A percentile compares a stretch with the other conserved stretches of the same genome.
phyloP scores from a whole-genome alignment of 2,888 invertebrate species.

The Agonopterix arenella region DNA sequence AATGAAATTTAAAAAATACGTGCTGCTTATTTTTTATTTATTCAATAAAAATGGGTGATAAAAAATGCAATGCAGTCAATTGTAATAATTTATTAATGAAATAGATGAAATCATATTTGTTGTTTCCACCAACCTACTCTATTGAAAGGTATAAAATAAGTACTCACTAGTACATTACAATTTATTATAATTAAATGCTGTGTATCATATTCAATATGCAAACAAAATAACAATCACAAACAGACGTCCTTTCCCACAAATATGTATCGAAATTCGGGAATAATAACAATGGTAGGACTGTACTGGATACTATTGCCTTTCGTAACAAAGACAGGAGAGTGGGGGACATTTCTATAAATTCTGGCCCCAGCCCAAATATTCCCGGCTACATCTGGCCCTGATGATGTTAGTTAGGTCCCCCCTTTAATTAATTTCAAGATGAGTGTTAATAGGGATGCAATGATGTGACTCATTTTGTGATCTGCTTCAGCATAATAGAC shows the following conservation, averaged over 20 bases:
- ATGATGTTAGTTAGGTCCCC: conserved; percentile 6
- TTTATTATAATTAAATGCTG: too few species aligned
- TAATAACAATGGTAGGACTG: background rate
- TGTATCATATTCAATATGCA: background rate
- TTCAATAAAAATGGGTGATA: too few species aligned
- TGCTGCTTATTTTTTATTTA: too few species aligned
- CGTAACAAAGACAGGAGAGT: background rate
- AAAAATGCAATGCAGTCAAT: too few species aligned
- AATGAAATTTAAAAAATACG: too few species aligned
- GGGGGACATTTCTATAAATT: background rate
- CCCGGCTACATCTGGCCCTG: background rate
- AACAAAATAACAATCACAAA: background rate
- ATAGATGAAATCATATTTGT: too few species aligned
- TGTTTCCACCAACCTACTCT: too few species aligned
- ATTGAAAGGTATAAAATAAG: too few species aligned
- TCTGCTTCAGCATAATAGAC: too few species aligned
- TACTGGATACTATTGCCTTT: background rate
- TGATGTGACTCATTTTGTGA: too few species aligned
- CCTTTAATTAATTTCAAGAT: conserved; percentile 8
- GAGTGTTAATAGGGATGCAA: background rate
- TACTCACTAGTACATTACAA: too few species aligned
- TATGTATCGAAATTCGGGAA: background rate
- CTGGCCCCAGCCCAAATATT: background rate
- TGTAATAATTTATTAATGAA: too few species aligned
- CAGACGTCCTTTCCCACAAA: background rate